Percentiles rank a stretch among this genome's conserved stretches.
Evolutionary conservation across 2,113 vertebrate genomes (phyloP).

Genomic region (Anhinga anhinga): DNA sequence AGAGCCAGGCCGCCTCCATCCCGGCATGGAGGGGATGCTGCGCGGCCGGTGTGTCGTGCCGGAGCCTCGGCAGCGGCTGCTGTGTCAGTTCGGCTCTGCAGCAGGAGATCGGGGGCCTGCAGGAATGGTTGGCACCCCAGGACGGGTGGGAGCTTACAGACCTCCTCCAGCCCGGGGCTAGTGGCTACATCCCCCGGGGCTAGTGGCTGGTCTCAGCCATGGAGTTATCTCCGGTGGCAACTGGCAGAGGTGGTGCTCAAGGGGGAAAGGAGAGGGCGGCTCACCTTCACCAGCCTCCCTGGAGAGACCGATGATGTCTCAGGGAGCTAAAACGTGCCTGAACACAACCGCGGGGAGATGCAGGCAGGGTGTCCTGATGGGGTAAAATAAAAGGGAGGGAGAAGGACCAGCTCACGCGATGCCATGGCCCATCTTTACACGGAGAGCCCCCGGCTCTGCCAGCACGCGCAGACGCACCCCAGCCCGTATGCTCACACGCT

Average conservation of each 20-base stretch:
- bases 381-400: not conserved
- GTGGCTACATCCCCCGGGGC: rapidly evolving
- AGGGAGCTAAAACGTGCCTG: not conserved
- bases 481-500: rapidly evolving
- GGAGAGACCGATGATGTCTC: rapidly evolving
- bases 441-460: not conserved
- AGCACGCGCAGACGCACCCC: not conserved
- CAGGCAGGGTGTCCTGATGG: not conserved
- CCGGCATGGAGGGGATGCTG: not conserved
- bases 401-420: rapidly evolving
- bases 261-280: not conserved
- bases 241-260: not conserved
- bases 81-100: rapidly evolving
- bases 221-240: not conserved
- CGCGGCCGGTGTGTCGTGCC: rapidly evolving
- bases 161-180: not conserved
- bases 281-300: not conserved
- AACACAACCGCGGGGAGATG: rapidly evolving
- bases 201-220: rapidly evolving
- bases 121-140: not conserved
- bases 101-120: not conserved
- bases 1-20: not conserved
- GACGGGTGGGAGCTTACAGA: not conserved
- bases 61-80: not conserved
- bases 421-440: rapidly evolving